A percentile compares a stretch with the other conserved stretches of the same genome.
Conservation (phyloP, 2,797 vertebrate genomes). For the Dicrostonyx torquatus region DNA sequence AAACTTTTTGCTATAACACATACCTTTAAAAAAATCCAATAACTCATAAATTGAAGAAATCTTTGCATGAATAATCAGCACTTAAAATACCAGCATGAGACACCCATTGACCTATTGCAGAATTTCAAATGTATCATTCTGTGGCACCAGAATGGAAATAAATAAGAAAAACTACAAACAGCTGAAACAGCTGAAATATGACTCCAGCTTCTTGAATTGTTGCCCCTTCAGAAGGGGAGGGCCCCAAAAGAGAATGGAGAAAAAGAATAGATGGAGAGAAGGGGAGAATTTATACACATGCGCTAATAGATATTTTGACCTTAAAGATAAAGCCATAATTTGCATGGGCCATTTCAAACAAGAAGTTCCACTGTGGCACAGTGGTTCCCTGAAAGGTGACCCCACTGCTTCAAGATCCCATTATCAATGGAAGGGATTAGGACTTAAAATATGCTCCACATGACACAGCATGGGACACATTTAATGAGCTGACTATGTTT, state of each 20-base stretch:
- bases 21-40: not conserved
- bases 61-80: not conserved
- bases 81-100: not conserved
- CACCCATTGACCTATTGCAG: not conserved
- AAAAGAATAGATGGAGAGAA: not conserved
- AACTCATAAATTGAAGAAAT: not conserved
- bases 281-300: not conserved
- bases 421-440: slow-evolving; percentile 37
- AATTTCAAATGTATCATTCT: not conserved
- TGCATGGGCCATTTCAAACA: slow-evolving; percentile 25
- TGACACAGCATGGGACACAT: slow-evolving; percentile 58
- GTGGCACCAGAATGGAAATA: not conserved
- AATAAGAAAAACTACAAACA: not conserved
- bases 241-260: not conserved
- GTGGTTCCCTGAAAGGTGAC: slow-evolving; percentile 20
- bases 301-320: not conserved
- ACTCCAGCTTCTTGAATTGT: not conserved
- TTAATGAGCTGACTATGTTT: slow-evolving; percentile 51
- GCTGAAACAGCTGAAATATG: not conserved
- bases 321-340: not conserved
- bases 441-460: slow-evolving; percentile 21
- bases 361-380: not conserved
- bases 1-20: not conserved
- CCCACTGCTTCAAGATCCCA: slow-evolving; percentile 52
- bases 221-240: not conserved